Conservation (phyloP, 2,113 vertebrate genomes). For the Parus major region DNA sequence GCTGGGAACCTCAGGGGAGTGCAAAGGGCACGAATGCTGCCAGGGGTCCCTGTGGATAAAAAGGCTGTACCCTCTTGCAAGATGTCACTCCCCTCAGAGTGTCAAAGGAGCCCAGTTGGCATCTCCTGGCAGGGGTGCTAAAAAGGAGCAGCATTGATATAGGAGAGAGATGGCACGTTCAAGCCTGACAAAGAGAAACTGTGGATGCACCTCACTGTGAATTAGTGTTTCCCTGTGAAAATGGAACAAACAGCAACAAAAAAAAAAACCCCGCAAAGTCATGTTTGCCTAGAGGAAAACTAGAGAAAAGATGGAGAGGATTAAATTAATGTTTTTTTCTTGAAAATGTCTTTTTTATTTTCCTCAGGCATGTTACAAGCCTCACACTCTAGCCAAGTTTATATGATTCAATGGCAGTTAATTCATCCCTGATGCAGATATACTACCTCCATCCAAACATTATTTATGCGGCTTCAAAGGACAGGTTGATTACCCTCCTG, state of each 20-base stretch:
- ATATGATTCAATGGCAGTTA: constrained; percentile 53
- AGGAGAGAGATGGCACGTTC: not conserved
- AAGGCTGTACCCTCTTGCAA: not conserved
- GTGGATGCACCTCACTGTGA: not conserved
- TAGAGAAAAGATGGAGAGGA: not conserved
- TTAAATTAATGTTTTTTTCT: constrained; percentile 32
- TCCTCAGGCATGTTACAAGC: constrained; percentile 39
- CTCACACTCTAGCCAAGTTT: constrained; percentile 13
- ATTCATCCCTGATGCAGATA: constrained; percentile 60
- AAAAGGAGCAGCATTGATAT: not conserved
- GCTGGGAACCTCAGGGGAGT: not conserved
- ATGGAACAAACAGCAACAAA: not conserved
- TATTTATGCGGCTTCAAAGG: constrained; percentile 56
- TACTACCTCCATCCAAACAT: constrained; percentile 49
- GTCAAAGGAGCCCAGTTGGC: not conserved
- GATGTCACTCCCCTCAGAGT: not conserved
- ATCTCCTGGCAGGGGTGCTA: not conserved
- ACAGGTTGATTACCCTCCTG: constrained; percentile 67
- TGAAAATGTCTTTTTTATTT: constrained; percentile 49
- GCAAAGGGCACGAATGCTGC: accelerated
- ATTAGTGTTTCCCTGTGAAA: constrained; percentile 1
- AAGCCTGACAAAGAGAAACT: not conserved
- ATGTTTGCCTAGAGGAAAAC: constrained; percentile 19
- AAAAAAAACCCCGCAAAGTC: not conserved
- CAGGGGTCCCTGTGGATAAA: not conserved